Evolutionary conservation across 2,888 invertebrate species (phyloP), one percentile per base, ranked within the genome.

Genomic region (Caenorhabditis sp.): DNA sequence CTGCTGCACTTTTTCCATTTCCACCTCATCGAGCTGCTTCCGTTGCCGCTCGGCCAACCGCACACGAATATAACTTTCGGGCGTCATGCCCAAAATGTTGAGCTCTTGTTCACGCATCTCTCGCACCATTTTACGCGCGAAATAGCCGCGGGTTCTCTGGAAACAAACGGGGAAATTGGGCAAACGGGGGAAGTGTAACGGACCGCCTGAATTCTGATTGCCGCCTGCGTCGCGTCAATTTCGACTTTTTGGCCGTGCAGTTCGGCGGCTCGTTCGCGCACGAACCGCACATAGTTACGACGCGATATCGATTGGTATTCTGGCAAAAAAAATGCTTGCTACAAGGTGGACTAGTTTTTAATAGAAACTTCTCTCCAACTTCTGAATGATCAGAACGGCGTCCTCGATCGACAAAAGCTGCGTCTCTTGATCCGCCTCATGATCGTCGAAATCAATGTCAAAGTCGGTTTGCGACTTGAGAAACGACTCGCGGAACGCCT

Each of bases 201-300:
- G n/a, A 84, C 84, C 26, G 86, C 85, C 61, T 86, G 86, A 27
- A 86, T 86, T 35, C 81, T 62, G n/a, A 82, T 77, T 13, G 85
- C 76, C 9, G 86, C 86, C 48, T 78, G 75, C 11, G 82, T 74
- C 2, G 84, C 80, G 46, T 84, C 83, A 46, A 84, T 79, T 32
- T 73, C 78, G n/a, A 70, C 79, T 30, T 78, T 73, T 20, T 79
- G 70, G 0, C 61, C 70, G 20, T 83, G 83, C 13, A 85, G 41
- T 39, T 86, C 83, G 43, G 84, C 79, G 1, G 86, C 86, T 43
- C 83, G 76, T 50, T 84, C 83, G 8, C 80, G 59, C 1, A 86
- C 86, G 20, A 85, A 84, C n/a, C 81, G 68, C 9, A 86, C 77
- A 58, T 86, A 86, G 63, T 83, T 77, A 2, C 76, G 58, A 13